Base-by-base conservation (phyloP, 2,113 vertebrate genomes). In the Mobula hypostoma region DNA sequence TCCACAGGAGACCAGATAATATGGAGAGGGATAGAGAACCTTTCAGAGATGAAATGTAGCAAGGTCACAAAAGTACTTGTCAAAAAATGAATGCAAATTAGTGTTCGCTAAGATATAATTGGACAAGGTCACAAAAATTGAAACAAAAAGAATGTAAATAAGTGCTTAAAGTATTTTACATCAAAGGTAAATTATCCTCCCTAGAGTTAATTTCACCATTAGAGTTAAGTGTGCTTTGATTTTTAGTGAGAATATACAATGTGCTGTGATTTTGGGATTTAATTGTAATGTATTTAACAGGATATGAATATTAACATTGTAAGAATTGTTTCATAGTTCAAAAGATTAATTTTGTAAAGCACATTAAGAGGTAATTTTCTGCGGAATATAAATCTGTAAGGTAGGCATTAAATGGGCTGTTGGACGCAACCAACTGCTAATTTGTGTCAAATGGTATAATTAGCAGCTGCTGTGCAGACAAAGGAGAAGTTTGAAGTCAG, bases 391-490 rank as follows among this genome's bases (percentile, higher is more conserved):
- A 87, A 87, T 87, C 8, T 61, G 56, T 58, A 61, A 87, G 27
- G 27, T 61, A 61, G 48, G 83, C 56, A 87, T 87, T 87, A n/a
- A 87, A 29, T 87, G 83, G 58, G 9, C 5, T 63, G 27, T 87
- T 87, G 83, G 56, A 61, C 56, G 61, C 56, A 61, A 87, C 24
- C 48, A 85, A 85, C 83, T 29, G 56, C 21, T 87, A 87, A 87
- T 87, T 87, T 87, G 83, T 87, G 83, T 87, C 83, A 87, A n/a
- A 63, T 63, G 83, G 83, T 11, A 61, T 87, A 87, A 87, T 87
- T 87, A 87, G 56, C 83, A 87, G 56, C 21, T 85, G 83, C 29
- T 29, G 1, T 7, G 7, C 58, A 87, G 56, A 87, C 56, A 87
- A 87, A 61, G 83, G 7, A 27, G 58, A 61, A 27, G 56, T 27